A percentile compares a stretch with the other conserved stretches of the same genome.
Conservation (phyloP, 1,140 invertebrate genomes). For the Mizuhopecten yessoensis region DNA sequence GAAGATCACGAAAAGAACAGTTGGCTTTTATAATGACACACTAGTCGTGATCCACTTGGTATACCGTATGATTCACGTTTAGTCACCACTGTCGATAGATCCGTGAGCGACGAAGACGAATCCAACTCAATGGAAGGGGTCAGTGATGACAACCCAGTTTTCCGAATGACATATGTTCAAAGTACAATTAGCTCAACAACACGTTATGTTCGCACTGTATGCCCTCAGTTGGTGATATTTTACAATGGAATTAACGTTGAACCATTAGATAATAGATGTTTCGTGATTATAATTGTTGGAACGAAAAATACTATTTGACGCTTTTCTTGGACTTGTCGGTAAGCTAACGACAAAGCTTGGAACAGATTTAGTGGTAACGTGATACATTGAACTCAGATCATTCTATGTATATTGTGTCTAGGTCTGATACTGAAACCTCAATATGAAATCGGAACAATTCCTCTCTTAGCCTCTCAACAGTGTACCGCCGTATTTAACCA, state of each 20-base stretch:
- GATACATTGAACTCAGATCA: background rate
- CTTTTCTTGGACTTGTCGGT: too few species aligned
- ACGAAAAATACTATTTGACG: too few species aligned
- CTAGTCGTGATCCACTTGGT: background rate
- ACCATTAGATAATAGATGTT: too few species aligned
- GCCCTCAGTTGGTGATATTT: background rate
- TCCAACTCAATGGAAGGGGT: background rate
- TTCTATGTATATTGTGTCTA: background rate
- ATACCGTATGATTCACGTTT: background rate
- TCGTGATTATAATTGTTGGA: too few species aligned
- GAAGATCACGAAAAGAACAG: background rate
- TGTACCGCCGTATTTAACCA: background rate
- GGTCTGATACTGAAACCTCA: background rate
- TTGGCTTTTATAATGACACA: background rate
- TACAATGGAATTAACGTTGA: background rate
- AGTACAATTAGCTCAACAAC: background rate
- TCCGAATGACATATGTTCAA: background rate
- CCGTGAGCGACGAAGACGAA: too few species aligned
- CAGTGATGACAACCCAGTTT: background rate
- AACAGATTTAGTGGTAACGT: too few species aligned
- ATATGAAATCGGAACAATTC: slow-evolving; percentile 7
- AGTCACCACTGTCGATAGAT: background rate
- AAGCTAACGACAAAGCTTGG: too few species aligned
- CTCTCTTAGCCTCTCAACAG: background rate
- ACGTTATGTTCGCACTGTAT: background rate